Percentiles rank a stretch among this genome's conserved stretches.
These are phyloP conservation scores for Cataglyphis albicans DNA, from an alignment of 2,888 invertebrate species.

Conservation along the genomic window DNA sequence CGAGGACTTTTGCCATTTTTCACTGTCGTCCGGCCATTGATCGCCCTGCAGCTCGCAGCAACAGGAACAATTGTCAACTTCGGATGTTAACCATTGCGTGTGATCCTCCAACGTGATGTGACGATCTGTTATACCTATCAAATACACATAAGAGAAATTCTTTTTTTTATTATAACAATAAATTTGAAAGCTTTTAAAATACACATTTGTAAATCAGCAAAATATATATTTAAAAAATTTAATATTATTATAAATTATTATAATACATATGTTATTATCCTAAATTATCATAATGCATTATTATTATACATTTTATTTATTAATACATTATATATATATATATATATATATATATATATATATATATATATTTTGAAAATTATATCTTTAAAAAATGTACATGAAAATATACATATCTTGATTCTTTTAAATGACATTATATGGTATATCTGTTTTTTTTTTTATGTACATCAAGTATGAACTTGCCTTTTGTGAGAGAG, in stretches of 20 bases:
- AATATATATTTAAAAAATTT: not conserved
- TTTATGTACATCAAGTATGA: not conserved
- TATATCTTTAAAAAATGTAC: not conserved
- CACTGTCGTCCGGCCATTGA: conserved; percentile 78
- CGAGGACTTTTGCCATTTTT: conserved; percentile 75
- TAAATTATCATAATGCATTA: too few species aligned
- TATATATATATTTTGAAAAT: not conserved
- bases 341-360: too few species aligned
- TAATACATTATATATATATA: too few species aligned
- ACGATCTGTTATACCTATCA: conserved; percentile 80
- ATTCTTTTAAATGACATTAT: not conserved
- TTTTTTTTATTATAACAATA: not conserved
- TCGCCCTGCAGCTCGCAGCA: conserved; percentile 89
- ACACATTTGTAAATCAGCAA: not conserved
- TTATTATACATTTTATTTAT: too few species aligned
- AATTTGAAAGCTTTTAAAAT: not conserved
- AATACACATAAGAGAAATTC: not conserved
- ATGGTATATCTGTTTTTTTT: not conserved
- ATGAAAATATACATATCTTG: not conserved
- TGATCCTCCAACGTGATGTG: conserved; percentile 80
- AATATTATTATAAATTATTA: too few species aligned
- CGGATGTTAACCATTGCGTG: conserved; percentile 81
- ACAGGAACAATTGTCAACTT: conserved; percentile 92
- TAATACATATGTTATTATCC: too few species aligned
- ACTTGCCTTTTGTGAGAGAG: conserved; percentile 91